Conservation (phyloP, 1,140 invertebrate genomes). For the Drosophila bifasciata region DNA sequence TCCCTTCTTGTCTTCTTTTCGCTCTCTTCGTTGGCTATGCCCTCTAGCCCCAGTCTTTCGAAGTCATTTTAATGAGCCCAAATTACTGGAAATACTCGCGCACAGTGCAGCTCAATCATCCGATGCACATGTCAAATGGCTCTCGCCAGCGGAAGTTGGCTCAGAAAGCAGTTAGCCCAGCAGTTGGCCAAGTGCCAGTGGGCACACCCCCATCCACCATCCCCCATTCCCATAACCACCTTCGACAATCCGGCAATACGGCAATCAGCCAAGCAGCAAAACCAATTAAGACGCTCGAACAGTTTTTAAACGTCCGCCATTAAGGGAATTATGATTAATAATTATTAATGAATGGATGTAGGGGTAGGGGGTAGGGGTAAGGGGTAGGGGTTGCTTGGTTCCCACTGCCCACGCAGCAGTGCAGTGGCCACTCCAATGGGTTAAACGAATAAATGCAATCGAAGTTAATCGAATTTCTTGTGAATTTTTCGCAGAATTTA, state of each 20-base stretch:
- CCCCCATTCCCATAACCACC: no score
- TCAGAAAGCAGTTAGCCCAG: constrained; percentile 46
- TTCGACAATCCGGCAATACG: constrained; percentile 7
- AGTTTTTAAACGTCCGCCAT: constrained; percentile 37
- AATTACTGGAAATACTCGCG: constrained; percentile 72
- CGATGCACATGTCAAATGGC: constrained; percentile 50
- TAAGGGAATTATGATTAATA: constrained; percentile 47
- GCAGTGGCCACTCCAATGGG: no score
- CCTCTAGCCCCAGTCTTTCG: constrained; percentile 1
- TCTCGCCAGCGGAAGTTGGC: constrained; percentile 29
- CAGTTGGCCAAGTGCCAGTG: constrained; percentile 38
- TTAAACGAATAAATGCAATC: no score
- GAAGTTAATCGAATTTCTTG: no score
- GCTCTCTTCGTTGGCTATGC: no score
- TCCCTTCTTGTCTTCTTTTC: constrained; percentile 4
- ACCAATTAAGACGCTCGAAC: constrained; percentile 48
- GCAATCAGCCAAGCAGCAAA: neutral
- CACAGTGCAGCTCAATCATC: constrained; percentile 47
- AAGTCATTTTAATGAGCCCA: constrained; percentile 81
- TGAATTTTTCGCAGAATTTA: no score
- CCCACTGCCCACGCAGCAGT: no score
- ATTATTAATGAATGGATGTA: constrained; percentile 6
- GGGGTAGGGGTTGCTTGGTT: no score
- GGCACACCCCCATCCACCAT: constrained; percentile 19
- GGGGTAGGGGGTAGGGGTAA: no score